Conservation (phyloP, 2,888 invertebrate species). For the Acanthopleura granulata region DNA sequence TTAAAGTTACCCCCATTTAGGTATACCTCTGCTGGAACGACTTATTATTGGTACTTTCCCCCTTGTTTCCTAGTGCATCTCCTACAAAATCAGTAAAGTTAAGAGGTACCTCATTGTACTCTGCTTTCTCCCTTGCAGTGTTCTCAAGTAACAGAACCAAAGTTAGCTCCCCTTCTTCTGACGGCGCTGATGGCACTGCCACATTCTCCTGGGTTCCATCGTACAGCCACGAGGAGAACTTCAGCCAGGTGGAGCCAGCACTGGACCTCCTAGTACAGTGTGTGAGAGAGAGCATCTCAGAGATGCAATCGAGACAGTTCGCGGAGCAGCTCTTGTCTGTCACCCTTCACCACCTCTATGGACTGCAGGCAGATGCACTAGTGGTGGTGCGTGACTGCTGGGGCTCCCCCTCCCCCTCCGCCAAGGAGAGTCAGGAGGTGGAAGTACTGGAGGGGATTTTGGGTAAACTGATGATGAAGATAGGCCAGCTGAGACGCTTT, state of each 20-base stretch:
- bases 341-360: conserved; percentile 53
- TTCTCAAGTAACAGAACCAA: too few species aligned
- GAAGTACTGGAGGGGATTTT: conserved; percentile 30
- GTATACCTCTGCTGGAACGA: too few species aligned
- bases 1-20: too few species aligned
- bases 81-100: too few species aligned
- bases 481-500: background rate
- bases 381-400: background rate
- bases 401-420: background rate
- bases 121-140: too few species aligned
- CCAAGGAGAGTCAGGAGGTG: background rate
- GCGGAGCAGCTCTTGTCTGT: conserved; percentile 53
- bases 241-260: conserved; percentile 51
- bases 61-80: too few species aligned
- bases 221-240: conserved; percentile 37
- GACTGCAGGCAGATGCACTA: conserved; percentile 46
- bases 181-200: background rate
- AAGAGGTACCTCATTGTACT: too few species aligned
- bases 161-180: background rate
- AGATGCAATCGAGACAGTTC: conserved; percentile 51
- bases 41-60: too few species aligned
- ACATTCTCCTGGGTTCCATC: conserved; percentile 25
- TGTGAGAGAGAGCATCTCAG: conserved; percentile 42
- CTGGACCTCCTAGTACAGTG: conserved; percentile 47
- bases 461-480: conserved; percentile 20